Evolutionary conservation across 2,888 invertebrate species (phyloP), one percentile per base, ranked within the genome.

Genomic region (Andrena trimmerana): DNA sequence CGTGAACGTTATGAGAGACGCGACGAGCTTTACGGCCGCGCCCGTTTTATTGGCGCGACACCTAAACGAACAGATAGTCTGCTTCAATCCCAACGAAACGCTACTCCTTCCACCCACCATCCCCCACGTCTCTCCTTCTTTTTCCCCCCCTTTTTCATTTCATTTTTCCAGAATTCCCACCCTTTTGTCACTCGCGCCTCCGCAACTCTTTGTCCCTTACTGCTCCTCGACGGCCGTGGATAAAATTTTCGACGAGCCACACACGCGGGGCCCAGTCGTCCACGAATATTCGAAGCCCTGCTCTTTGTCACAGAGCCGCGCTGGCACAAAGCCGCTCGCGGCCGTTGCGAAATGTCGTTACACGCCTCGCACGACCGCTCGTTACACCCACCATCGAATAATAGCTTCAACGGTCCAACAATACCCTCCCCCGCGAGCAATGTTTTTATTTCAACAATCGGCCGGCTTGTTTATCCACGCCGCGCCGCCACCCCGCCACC

Each of bases 371-470:
- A 54, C 57, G 54, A 36, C 50, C 63, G 60, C 69, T 68, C 52
- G 83, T 86, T 81, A 80, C 69, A 36, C 33, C 57, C 68, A 69
- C 33, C 50, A 24, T 68, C 78, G 76, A 67, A 79, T 81, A 78
- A 83, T 81, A 68, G 73, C 48, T n/a, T 48, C 63, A 77, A 73
- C 63, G 70, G 57, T 2, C 54, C 78, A 72, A 83, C 78, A 83
- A 83, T 83, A 50, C 59, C 42, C 13, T 42, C 16, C 42, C 13
- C 42, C 10, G 24, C 33, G 75, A 48, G 54, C 77, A 57, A 69
- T 83, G 83, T 83, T 79, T 84, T 84, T 84, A 75, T 82, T 74
- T 71, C 72, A 68, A 67, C 83, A 76, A 79, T 83, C 84, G 84
- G 16, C 27, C 63, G 36, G 69, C n/a, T 63, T 72, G 78, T 73